Base-by-base conservation (phyloP, 2,113 vertebrate genomes). In the Daboia siamensis region DNA sequence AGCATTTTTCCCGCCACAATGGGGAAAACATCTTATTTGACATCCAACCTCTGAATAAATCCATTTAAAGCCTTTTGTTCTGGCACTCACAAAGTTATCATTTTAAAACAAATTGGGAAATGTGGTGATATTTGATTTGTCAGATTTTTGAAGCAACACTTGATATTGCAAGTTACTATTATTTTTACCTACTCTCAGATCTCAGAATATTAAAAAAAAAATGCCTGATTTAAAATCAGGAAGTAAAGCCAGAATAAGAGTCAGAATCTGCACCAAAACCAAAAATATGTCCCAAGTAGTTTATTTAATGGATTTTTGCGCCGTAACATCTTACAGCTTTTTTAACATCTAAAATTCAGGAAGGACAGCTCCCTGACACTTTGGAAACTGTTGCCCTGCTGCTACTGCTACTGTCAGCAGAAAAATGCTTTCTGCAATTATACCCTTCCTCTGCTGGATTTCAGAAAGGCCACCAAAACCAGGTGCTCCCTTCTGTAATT, bases 91-190 rank as follows among this genome's bases (percentile, higher is more conserved):
- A 21, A 21, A 92, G 1, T 29, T 26, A 0, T 5, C 44, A 6
- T 1, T 20, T 54, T 51, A 92, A 91, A 95, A 51, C 61, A 39
- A 56, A 12, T 4, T 46, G 12, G 52, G 88, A 59, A 20, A 48
- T 55, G 88, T 94, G 51, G 87, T 33, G 44, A 74, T 91, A 94
- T 2, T 51, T 4, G 5, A 92, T 89, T 44, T 90, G 21, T 91
- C 90, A 88, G 91, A 92, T 55, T 92, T 17, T 24, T 33, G 52
- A 89, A 55, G 5, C 93, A 92, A 89, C 91, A 91, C 80, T 87
- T 90, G 80, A 11, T 21, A 86, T 85, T 95, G 64, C 91, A 90
- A 91, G 33, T 89, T 91, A 51, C 80, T 85, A 54, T 89, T 5
- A 0, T 55, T 44, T 21, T 80, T 20, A 39, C 20, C 39, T 20